phyloP scores from a whole-genome alignment of 1,140 invertebrate genomes.

The Drosophila triauraria region DNA sequence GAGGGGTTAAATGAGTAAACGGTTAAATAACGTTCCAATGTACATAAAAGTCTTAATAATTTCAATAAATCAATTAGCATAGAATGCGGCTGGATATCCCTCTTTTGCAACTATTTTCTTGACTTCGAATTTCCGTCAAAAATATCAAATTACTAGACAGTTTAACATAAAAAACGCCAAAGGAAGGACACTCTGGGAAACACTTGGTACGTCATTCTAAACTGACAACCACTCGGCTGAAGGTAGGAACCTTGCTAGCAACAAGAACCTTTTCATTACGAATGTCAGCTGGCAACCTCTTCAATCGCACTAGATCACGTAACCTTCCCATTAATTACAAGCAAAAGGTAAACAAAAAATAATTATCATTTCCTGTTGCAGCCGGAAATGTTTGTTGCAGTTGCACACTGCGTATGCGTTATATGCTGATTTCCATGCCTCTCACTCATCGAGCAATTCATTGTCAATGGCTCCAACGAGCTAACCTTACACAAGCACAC shows the following conservation, averaged over 20 bases:
- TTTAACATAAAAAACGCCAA: background rate
- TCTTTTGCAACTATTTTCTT: background rate
- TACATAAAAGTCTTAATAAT: too few species aligned
- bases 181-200: background rate
- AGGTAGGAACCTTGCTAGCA: conserved; percentile 13
- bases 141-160: background rate
- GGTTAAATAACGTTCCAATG: background rate
- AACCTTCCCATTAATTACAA: conserved; percentile 49
- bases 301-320: conserved; percentile 35
- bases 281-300: conserved; percentile 37
- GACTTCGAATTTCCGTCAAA: background rate
- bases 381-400: conserved; percentile 50
- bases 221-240: conserved; percentile 18
- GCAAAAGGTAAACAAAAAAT: conserved; percentile 5
- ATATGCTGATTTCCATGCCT: conserved; percentile 39
- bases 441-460: conserved; percentile 48
- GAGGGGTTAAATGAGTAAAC: background rate
- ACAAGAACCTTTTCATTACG: conserved; percentile 37
- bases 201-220: conserved; percentile 2
- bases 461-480: conserved; percentile 54
- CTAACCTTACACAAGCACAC: conserved; percentile 53
- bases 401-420: conserved; percentile 59
- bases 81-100: background rate
- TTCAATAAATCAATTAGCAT: too few species aligned
- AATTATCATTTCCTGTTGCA: conserved; percentile 55